phyloP scores from a whole-genome alignment of 2,797 vertebrate species.

The Tachyglossus aculeatus region DNA sequence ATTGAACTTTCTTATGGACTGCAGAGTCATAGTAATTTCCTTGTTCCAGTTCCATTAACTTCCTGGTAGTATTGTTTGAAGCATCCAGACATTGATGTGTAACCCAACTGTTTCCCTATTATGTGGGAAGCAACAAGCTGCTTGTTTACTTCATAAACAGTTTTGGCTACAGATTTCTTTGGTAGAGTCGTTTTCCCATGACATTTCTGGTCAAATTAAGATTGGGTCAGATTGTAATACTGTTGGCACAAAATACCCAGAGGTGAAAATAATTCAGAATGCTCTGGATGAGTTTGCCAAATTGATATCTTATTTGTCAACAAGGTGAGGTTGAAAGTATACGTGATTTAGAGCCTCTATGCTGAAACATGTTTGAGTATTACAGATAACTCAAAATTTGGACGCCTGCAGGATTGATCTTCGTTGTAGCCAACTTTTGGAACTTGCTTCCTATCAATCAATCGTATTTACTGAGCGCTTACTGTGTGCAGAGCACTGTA shows the following conservation, averaged over 20 bases:
- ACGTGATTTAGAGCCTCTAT: neutral
- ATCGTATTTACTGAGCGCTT: too few species aligned
- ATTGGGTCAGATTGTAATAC: constrained; percentile 16
- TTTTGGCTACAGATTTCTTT: constrained; percentile 51
- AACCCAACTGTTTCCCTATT: constrained; percentile 73
- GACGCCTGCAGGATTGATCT: too few species aligned
- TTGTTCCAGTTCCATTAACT: constrained; percentile 73
- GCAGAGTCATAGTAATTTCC: constrained; percentile 74
- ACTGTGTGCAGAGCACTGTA: too few species aligned
- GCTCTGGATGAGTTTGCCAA: too few species aligned
- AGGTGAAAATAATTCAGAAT: too few species aligned
- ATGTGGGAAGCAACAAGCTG: constrained; percentile 73
- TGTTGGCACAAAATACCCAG: constrained; percentile 5
- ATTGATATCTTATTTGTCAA: constrained; percentile 36
- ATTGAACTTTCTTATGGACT: constrained; percentile 74
- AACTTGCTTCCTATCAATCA: too few species aligned
- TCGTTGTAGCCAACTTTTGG: too few species aligned
- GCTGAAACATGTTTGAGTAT: constrained; percentile 9
- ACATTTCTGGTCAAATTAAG: constrained; percentile 10
- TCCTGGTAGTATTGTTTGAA: constrained; percentile 78
- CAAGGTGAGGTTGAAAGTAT: constrained; percentile 21
- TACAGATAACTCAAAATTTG: neutral
- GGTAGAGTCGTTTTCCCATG: constrained; percentile 60
- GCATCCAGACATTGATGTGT: constrained; percentile 71
- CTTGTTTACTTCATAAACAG: constrained; percentile 67